A percentile compares a stretch with the other conserved stretches of the same genome.
phyloP scores from a whole-genome alignment of 1,140 invertebrate species.

The Laupala kohalensis region DNA sequence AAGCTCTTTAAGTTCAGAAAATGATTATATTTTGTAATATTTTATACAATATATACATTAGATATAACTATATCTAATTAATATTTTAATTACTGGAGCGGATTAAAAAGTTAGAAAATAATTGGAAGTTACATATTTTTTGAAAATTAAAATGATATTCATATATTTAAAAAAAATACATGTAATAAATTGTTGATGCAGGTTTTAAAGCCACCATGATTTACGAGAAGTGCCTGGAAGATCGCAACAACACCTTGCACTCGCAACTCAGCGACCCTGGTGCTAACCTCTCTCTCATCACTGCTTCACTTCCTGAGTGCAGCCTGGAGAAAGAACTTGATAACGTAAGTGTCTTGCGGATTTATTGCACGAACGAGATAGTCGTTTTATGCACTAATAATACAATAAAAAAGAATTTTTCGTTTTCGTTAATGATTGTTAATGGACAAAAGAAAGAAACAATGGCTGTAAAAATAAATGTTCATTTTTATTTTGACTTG shows the following conservation, averaged over 20 bases:
- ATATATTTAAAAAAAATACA: not conserved
- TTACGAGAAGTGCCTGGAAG: conserved; percentile 57
- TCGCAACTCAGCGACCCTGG: conserved; percentile 27
- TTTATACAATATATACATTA: no score
- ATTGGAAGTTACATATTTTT: not conserved
- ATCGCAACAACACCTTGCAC: conserved; percentile 42
- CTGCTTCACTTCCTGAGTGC: conserved; percentile 56
- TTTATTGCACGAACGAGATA: no score
- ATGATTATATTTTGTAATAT: no score
- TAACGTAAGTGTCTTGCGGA: conserved; percentile 53
- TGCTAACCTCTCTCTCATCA: conserved; percentile 36
- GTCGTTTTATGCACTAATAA: no score
- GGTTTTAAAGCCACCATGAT: conserved; percentile 76
- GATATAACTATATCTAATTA: no score
- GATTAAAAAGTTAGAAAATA: not conserved
- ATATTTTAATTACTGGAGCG: not conserved
- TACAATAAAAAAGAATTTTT: no score
- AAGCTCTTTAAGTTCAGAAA: no score
- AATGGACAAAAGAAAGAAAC: no score
- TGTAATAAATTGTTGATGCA: not conserved
- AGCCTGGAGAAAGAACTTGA: conserved; percentile 76
- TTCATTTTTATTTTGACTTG: no score
- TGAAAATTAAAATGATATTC: not conserved
- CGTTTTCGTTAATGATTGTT: no score
- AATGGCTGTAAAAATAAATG: no score